Evolutionary conservation across 1,140 invertebrate species (phyloP).

Genomic region (Microplitis mediator): DNA sequence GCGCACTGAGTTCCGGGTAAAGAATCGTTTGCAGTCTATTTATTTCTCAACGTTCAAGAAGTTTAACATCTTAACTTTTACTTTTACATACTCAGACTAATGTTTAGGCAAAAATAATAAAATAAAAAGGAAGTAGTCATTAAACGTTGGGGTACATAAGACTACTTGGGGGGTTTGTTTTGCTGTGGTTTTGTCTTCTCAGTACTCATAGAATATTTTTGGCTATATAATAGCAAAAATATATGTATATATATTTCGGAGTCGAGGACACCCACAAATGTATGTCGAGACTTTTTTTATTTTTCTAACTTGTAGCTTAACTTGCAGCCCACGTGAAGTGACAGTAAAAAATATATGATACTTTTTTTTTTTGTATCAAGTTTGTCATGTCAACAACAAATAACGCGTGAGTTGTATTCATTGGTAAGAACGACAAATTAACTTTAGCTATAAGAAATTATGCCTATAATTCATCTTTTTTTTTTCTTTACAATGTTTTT

Average conservation of each 20-base stretch:
- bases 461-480: no score
- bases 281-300: background rate
- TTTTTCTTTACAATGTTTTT: no score
- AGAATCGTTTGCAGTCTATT: constrained; percentile 5
- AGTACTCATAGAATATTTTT: background rate
- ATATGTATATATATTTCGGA: background rate
- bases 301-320: background rate
- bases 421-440: no score
- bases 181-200: background rate
- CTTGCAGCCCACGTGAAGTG: background rate
- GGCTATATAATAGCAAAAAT: background rate
- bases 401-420: no score
- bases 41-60: background rate
- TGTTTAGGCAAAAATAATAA: background rate
- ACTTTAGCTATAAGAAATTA: no score
- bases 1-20: constrained; percentile 16
- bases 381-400: no score
- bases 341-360: background rate
- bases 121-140: background rate
- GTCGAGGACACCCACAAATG: background rate
- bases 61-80: background rate
- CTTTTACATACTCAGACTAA: constrained; percentile 3
- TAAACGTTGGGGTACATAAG: background rate
- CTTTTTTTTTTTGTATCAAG: background rate
- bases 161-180: constrained; percentile 19